Conservation (phyloP, 2,888 invertebrate genomes). For the Tiphia femorata region DNA sequence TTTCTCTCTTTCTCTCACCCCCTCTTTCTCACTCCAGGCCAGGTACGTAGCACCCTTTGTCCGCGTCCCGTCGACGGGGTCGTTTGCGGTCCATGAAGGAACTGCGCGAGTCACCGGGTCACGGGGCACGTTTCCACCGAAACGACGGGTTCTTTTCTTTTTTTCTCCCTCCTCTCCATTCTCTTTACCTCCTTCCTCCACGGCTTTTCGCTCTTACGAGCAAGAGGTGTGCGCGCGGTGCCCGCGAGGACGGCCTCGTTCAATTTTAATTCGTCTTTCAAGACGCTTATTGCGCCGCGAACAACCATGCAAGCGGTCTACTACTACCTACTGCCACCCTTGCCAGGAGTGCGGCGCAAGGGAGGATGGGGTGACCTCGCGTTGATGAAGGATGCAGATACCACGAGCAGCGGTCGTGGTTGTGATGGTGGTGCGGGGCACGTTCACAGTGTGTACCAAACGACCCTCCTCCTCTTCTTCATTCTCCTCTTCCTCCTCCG, state of each 20-base stretch:
- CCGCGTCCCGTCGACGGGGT: too few species aligned
- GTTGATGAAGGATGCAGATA: background rate
- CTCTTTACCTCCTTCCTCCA: background rate
- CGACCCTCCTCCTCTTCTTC: background rate
- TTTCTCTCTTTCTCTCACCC: too few species aligned
- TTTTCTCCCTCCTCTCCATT: background rate
- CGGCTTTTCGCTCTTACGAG: background rate
- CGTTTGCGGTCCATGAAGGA: too few species aligned
- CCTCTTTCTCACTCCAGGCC: too few species aligned
- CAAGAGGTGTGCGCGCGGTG: too few species aligned
- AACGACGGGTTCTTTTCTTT: background rate
- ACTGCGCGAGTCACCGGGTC: too few species aligned
- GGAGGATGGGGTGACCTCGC: background rate
- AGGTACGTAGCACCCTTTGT: too few species aligned
- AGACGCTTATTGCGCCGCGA: constrained; percentile 10
- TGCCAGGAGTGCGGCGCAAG: background rate
- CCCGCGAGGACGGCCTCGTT: constrained; percentile 8
- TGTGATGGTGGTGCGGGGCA: too few species aligned
- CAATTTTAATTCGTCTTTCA: constrained; percentile 21
- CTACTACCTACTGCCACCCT: too few species aligned
- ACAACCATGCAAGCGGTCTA: background rate
- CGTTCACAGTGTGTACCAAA: too few species aligned
- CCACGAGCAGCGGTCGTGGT: background rate
- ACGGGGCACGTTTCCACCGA: too few species aligned
- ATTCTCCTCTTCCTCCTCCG: too few species aligned